A percentile compares a stretch with the other conserved stretches of the same genome.
Evolutionary conservation across 2,797 vertebrate species (phyloP).

Genomic region (Fundulus diaphanus): DNA sequence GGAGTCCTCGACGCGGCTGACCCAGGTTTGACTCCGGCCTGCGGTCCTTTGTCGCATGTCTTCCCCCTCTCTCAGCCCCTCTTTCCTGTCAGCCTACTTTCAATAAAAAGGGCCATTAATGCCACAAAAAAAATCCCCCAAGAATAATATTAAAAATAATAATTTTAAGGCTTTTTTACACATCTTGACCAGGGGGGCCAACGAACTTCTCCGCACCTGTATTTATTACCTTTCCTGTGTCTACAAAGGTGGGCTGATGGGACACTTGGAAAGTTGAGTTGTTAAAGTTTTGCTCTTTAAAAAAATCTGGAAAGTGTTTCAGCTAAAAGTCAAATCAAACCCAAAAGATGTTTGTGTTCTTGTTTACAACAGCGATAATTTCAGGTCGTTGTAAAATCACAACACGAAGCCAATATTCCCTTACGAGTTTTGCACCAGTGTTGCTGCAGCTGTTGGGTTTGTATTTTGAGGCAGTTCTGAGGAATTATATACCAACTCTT

Average conservation of each 20-base stretch:
- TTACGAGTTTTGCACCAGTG: constrained; percentile 26
- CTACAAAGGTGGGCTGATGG: not conserved
- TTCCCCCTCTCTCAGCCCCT: too few species aligned
- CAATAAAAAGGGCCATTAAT: too few species aligned
- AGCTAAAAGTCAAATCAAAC: not conserved
- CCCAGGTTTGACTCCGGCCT: too few species aligned
- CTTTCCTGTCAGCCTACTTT: too few species aligned
- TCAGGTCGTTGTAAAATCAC: constrained; percentile 18
- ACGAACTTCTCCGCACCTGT: too few species aligned
- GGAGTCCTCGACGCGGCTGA: too few species aligned
- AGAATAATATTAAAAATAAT: too few species aligned
- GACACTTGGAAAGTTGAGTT: not conserved
- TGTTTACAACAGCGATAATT: constrained; percentile 28
- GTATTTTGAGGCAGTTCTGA: constrained; percentile 7
- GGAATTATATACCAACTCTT: not conserved
- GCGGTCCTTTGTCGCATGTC: too few species aligned
- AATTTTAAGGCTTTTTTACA: not conserved
- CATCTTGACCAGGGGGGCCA: not conserved
- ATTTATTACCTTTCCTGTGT: not conserved
- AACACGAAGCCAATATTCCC: constrained; percentile 2
- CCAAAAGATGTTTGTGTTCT: not conserved
- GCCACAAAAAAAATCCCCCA: not conserved
- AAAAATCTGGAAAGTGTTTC: not conserved
- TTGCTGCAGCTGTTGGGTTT: constrained; percentile 25
- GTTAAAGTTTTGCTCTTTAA: not conserved